phyloP scores from a whole-genome alignment of 2,888 invertebrate species.

The Nipponacmea schrenckii region DNA sequence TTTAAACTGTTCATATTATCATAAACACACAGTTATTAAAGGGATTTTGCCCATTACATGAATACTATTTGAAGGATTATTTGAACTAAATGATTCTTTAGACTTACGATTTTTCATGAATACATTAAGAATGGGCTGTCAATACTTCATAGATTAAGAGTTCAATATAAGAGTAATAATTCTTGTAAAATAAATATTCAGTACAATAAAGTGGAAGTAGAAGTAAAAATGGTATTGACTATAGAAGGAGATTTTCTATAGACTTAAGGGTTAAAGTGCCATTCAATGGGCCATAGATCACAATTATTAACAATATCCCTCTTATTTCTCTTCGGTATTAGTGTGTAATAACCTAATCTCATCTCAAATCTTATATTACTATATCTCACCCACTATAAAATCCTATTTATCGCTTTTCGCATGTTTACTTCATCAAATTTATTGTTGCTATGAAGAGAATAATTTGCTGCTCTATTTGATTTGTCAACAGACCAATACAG shows the following conservation, averaged over 20 bases:
- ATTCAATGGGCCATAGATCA: slow-evolving; percentile 3
- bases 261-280: no score
- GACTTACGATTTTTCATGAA: neutral
- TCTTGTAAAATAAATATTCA: neutral
- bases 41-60: no score
- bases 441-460: neutral
- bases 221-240: no score
- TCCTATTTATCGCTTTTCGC: slow-evolving; percentile 3
- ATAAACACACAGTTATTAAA: no score
- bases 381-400: no score
- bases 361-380: neutral
- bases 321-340: neutral
- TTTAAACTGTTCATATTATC: no score
- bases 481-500: neutral
- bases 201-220: neutral
- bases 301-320: neutral
- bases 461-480: slow-evolving; percentile 7
- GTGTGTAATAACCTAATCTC: neutral
- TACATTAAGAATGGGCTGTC: neutral
- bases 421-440: neutral
- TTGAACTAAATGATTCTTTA: no score
- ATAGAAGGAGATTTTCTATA: no score
- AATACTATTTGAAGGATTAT: no score
- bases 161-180: neutral
- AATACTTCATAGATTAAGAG: neutral